Conservation (phyloP, 2,797 vertebrate genomes). For the Artibeus jamaicensis region DNA sequence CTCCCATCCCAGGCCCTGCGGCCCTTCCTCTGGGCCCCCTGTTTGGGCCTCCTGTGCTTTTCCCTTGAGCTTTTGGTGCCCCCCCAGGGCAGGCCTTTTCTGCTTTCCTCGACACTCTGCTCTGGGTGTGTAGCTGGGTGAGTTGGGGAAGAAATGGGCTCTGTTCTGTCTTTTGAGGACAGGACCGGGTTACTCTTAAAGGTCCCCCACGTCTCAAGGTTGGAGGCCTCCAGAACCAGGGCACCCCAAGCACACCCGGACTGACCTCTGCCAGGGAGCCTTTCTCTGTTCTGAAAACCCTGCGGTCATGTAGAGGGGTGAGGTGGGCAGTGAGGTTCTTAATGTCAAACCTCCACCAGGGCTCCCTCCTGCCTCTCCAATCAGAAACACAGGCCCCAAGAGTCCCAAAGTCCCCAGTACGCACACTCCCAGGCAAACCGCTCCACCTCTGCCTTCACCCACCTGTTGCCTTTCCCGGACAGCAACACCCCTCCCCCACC, state of each 20-base stretch:
- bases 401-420: neutral
- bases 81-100: neutral
- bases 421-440: neutral
- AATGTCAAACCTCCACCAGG: neutral
- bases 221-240: neutral
- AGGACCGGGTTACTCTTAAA: neutral
- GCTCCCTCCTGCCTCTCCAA: neutral
- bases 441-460: neutral
- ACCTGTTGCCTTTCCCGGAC: neutral
- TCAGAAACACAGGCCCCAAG: neutral
- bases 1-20: no score
- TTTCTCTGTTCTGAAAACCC: neutral
- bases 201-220: neutral
- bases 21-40: rapidly evolving
- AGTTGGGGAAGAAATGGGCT: neutral
- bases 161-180: neutral
- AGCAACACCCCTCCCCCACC: no score
- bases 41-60: rapidly evolving
- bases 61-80: neutral
- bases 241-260: neutral
- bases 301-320: no score
- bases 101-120: neutral
- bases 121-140: neutral
- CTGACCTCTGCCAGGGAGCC: neutral
- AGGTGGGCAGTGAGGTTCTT: neutral